Evolutionary conservation across 1,140 invertebrate genomes (phyloP).

Genomic region (Drosophila yakuba): DNA sequence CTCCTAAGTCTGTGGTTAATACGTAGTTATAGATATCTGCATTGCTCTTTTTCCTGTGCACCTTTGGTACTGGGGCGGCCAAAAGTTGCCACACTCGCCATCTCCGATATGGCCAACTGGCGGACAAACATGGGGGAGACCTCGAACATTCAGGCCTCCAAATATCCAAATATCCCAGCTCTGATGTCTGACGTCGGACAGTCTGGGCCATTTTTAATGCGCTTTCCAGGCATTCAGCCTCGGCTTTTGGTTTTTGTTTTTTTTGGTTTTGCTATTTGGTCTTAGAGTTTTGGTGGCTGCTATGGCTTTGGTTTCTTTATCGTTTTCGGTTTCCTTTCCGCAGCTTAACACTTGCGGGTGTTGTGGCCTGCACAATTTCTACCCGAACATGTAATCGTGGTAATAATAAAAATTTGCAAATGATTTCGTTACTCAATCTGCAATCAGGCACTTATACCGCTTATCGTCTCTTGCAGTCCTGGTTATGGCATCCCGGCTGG

Average conservation of each 20-base stretch:
- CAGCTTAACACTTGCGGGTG: constrained; percentile 83
- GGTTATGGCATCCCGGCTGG: constrained; percentile 84
- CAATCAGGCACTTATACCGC: constrained; percentile 41
- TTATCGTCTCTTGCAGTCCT: constrained; percentile 65
- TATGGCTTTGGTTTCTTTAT: constrained; percentile 39
- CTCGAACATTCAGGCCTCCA: constrained; percentile 40
- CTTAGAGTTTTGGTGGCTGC: constrained; percentile 20
- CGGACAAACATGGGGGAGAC: constrained; percentile 60
- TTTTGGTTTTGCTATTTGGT: constrained; percentile 5
- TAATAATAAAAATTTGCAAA: constrained; percentile 83
- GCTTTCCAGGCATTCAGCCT: constrained; percentile 62
- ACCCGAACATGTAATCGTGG: constrained; percentile 72
- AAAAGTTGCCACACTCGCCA: constrained; percentile 61
- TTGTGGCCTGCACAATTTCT: constrained; percentile 77
- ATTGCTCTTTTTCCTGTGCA: constrained; percentile 14
- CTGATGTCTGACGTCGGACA: constrained; percentile 53
- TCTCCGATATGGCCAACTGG: constrained; percentile 72
- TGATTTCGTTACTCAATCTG: constrained; percentile 80
- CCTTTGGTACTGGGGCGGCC: constrained; percentile 22
- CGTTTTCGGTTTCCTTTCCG: constrained; percentile 61
- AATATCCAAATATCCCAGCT: constrained; percentile 32
- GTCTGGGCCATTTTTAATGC: constrained; percentile 76
- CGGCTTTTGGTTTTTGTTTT: background rate
- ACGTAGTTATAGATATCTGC: too few relatives aligned
- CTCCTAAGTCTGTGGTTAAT: background rate